These are phyloP conservation scores for Tiliacea citrago DNA, from an alignment of 2,888 invertebrate species.

Conservation along the genomic window DNA sequence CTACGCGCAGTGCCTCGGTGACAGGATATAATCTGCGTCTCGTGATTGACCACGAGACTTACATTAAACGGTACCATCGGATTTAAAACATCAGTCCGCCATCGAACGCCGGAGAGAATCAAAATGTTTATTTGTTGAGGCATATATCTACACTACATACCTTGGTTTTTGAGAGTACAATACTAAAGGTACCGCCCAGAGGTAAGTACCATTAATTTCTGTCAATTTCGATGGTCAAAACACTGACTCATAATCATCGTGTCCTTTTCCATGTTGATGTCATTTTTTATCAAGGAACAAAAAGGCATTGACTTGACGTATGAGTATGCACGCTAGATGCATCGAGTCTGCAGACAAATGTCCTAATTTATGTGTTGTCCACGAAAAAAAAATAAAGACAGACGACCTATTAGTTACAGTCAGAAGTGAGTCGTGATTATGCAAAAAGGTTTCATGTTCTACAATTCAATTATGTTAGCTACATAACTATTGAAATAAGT, in stretches of 20 bases:
- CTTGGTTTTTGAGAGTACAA: conserved; percentile 39
- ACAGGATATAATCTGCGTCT: conserved; percentile 59
- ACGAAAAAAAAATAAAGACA: conserved; percentile 52
- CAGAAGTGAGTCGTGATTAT: conserved; percentile 49
- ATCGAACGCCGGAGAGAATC: conserved; percentile 22
- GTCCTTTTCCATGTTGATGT: conserved; percentile 79
- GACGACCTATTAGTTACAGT: conserved; percentile 38
- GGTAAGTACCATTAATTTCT: conserved; percentile 76
- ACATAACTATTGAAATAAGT: neutral
- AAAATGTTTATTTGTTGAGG: conserved; percentile 26
- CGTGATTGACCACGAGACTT: conserved; percentile 57
- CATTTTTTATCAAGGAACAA: conserved; percentile 78
- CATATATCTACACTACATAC: neutral
- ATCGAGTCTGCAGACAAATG: conserved; percentile 59
- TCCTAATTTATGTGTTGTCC: conserved; percentile 58
- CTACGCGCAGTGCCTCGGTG: conserved; percentile 35
- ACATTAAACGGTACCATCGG: conserved; percentile 54
- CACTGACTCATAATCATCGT: conserved; percentile 72
- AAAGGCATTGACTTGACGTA: conserved; percentile 55
- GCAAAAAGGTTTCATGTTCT: conserved; percentile 29
- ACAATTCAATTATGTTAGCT: too few relatives aligned
- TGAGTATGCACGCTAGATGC: conserved; percentile 51
- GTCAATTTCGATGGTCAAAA: conserved; percentile 76
- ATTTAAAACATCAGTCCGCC: conserved; percentile 47
- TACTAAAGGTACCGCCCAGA: conserved; percentile 41